Evolutionary conservation across 2,797 vertebrate species (phyloP), one percentile per base, ranked within the genome.

Genomic region (Saxicola maurus): DNA sequence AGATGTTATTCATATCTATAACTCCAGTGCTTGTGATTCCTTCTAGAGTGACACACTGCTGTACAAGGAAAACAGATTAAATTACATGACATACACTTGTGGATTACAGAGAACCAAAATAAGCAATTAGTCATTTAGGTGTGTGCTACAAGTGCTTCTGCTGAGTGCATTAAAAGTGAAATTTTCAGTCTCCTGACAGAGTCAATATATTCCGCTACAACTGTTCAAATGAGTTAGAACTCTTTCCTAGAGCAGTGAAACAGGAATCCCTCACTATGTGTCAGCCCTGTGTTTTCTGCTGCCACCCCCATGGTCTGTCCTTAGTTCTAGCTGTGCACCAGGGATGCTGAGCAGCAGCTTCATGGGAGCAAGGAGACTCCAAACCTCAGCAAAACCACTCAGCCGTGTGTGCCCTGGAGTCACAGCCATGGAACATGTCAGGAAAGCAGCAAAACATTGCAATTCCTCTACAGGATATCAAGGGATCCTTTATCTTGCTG

Each of bases 401-500:
- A 89, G 68, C 61, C 73, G 8, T 10, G 23, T 56, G 53, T 67
- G 38, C 91, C 92, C 83, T 74, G 19, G 6, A 94, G 94, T 85
- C 62, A 90, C 80, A 94, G 86, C 87, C 10, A 2, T 53, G 73
- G 56, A 93, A 87, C 76, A 53, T 61, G 31, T 72, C 37, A 52
- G 68, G 33, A 96, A 64, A 86, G 45, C 25, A 89, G 92, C 64
- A 88, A 91, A 95, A 94, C 77, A 89, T 75, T 93, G 74, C 91
- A 84, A 55, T 74, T 87, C 61, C 67, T 95, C 91, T 30, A 38
- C 5, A 6, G 69, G 71, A 75, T 92, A 91, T 87, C 78, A 79
- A 94, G 93, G 91, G 92, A 93, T 95, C 57, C 60, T 97, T 97
- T 96, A 95, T 97, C 96, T 95, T 89, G 59, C 79, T 90, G 46